A percentile compares a stretch with the other conserved stretches of the same genome.
Evolutionary conservation across 2,113 vertebrate genomes (phyloP).

Genomic region (Platichthys flesus): DNA sequence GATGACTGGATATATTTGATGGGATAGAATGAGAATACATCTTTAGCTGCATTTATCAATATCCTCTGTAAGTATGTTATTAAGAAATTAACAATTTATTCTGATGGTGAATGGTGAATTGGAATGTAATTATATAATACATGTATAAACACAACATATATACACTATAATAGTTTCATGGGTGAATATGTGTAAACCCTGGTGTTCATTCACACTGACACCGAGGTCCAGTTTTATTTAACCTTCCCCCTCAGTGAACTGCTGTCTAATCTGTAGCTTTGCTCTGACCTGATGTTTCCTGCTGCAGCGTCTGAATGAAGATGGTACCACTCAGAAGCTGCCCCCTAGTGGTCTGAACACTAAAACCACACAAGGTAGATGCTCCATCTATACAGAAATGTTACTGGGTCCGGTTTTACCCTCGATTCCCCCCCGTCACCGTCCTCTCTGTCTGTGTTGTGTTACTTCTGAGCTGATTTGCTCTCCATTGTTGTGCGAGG

Average conservation of each 20-base stretch:
- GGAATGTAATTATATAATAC: too few species aligned
- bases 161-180: not conserved
- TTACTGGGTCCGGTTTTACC: slow-evolving; percentile 24
- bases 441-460: not conserved
- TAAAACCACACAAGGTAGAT: slow-evolving; percentile 82
- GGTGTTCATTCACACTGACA: not conserved
- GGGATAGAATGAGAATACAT: too few species aligned
- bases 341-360: slow-evolving; percentile 81
- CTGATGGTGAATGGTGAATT: too few species aligned
- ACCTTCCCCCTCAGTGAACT: slow-evolving; percentile 18
- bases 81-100: too few species aligned
- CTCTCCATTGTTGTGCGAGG: slow-evolving; percentile 26
- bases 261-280: slow-evolving; percentile 1
- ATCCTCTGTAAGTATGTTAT: too few species aligned
- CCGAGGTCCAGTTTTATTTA: slow-evolving; percentile 9
- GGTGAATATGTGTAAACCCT: not conserved
- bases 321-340: slow-evolving; percentile 77
- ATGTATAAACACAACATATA: too few species aligned
- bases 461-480: not conserved
- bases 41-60: too few species aligned
- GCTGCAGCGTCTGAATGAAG: slow-evolving; percentile 76
- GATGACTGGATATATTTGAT: too few species aligned
- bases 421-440: not conserved
- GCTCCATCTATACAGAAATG: slow-evolving; percentile 17
- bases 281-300: slow-evolving; percentile 59